Percentiles rank a stretch among this genome's conserved stretches.
These are phyloP conservation scores for Ploceus nigricollis DNA, from an alignment of 2,113 vertebrate genomes.

Conservation along the genomic window DNA sequence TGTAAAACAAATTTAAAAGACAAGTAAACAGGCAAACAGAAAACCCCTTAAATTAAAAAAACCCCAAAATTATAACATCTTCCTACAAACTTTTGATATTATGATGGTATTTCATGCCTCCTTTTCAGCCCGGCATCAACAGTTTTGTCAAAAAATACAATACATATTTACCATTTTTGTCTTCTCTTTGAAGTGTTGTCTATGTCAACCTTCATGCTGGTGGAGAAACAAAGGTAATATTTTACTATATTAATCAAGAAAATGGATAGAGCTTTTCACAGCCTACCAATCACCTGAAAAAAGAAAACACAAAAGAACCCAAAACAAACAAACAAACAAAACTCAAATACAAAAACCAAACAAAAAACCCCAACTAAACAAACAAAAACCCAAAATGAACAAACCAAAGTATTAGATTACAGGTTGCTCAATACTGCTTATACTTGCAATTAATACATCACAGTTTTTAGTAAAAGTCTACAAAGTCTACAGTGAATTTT, in stretches of 20 bases:
- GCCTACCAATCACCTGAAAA: conserved; percentile 51
- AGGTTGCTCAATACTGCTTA: not conserved
- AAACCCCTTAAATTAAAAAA: not conserved
- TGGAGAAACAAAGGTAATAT: conserved; percentile 39
- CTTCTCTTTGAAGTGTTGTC: not conserved
- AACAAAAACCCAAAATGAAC: not conserved
- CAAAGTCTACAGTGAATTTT: conserved; percentile 20
- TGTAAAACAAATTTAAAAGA: not conserved
- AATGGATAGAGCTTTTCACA: conserved; percentile 33
- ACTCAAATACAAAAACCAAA: not conserved
- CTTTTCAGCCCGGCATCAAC: not conserved
- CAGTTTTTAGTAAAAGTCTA: not conserved
- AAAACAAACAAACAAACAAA: not conserved
- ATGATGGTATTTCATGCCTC: not conserved
- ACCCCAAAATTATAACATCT: fast-evolving
- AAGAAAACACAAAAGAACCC: not conserved
- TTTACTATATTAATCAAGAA: conserved; percentile 54
- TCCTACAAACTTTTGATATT: not conserved
- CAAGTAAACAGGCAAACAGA: not conserved
- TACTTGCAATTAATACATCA: conserved; percentile 38
- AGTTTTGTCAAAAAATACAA: not conserved
- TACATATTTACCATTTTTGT: not conserved
- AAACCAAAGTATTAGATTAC: conserved; percentile 32
- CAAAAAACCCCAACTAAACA: not conserved
- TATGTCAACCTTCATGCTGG: not conserved